phyloP scores from a whole-genome alignment of 2,888 invertebrate species.

The Drosophila mulleri region DNA sequence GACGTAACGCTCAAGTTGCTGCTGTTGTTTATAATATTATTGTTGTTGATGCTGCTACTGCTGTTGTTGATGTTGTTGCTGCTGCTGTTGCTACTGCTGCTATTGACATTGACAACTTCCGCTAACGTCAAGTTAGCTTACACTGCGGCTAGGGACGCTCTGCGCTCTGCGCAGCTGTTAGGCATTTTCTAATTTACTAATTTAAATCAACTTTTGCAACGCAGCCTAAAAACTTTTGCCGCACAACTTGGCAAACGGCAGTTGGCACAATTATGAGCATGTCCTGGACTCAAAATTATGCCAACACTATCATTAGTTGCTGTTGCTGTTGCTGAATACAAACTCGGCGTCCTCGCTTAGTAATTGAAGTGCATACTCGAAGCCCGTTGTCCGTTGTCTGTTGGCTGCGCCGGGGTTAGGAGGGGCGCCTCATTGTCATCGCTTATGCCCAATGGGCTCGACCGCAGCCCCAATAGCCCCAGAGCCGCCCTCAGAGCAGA shows the following conservation, averaged over 20 bases:
- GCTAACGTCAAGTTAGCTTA: constrained; percentile 51
- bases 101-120: constrained; percentile 74
- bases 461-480: constrained; percentile 36
- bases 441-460: constrained; percentile 30
- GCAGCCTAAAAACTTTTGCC: constrained; percentile 33
- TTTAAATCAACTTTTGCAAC: constrained; percentile 71
- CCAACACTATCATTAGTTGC: constrained; percentile 68
- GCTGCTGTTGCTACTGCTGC: constrained; percentile 24
- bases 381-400: constrained; percentile 12
- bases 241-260: constrained; percentile 47
- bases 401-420: neutral
- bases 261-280: constrained; percentile 65
- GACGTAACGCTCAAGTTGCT: constrained; percentile 23
- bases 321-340: constrained; percentile 32
- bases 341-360: constrained; percentile 19
- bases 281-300: constrained; percentile 59
- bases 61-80: constrained; percentile 7
- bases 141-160: constrained; percentile 13
- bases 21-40: constrained; percentile 37
- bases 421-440: constrained; percentile 35
- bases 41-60: neutral
- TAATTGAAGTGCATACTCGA: constrained; percentile 54
- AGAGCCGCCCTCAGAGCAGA: constrained; percentile 9
- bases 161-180: constrained; percentile 38
- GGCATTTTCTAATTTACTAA: constrained; percentile 74